Conservation (phyloP, 2,888 invertebrate species). For the Coleophora deauratella region DNA sequence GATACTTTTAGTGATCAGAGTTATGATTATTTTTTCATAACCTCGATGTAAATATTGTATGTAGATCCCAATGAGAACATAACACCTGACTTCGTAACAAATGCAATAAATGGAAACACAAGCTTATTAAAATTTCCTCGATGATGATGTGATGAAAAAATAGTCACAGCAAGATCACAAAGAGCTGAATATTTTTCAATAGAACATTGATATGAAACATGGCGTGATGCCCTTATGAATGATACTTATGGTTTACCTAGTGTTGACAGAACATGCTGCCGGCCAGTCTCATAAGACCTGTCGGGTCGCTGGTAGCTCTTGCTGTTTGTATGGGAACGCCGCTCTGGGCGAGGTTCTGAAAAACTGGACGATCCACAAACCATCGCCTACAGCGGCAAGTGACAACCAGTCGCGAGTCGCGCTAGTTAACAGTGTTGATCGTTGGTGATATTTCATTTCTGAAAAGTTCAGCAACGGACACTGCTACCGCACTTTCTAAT, state of each 20-base stretch:
- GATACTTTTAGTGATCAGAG: constrained; percentile 22
- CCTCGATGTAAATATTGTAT: neutral
- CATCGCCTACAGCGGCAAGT: constrained; percentile 70
- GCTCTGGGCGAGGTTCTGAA: constrained; percentile 71
- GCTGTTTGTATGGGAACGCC: constrained; percentile 61
- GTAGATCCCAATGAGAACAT: neutral
- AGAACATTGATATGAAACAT: constrained; percentile 47
- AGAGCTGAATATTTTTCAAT: constrained; percentile 22
- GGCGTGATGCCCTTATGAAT: constrained; percentile 67
- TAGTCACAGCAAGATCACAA: constrained; percentile 45
- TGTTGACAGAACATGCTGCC: constrained; percentile 63
- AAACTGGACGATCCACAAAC: constrained; percentile 75
- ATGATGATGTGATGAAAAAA: constrained; percentile 40
- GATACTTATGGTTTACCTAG: constrained; percentile 74
- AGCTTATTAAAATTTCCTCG: constrained; percentile 1
- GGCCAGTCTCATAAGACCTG: constrained; percentile 60
- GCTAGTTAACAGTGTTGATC: constrained; percentile 58
- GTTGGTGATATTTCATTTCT: constrained; percentile 63
- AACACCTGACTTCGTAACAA: too few relatives aligned
- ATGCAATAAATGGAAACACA: too few relatives aligned
- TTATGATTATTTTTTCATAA: constrained; percentile 39
- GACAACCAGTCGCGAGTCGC: constrained; percentile 53
- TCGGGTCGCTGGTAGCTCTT: constrained; percentile 59
- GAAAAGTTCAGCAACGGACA: constrained; percentile 71
- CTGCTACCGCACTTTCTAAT: constrained; percentile 51